Conservation (phyloP, 2,888 invertebrate genomes). For the Margaritifera margaritifera region DNA sequence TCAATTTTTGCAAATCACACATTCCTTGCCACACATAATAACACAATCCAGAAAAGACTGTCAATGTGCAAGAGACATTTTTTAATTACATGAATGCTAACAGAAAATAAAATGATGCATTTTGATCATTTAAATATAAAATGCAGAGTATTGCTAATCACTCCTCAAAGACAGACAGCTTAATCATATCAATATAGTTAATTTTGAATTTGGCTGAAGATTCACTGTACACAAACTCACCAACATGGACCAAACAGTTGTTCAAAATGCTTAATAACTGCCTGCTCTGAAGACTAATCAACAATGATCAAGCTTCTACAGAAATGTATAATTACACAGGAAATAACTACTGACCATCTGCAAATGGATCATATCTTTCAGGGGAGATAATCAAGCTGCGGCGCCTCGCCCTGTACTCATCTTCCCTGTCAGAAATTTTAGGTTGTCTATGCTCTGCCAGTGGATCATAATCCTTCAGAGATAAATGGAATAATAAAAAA, state of each 20-base stretch:
- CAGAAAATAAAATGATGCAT: too few species aligned
- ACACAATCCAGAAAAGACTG: too few species aligned
- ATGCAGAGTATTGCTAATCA: not conserved
- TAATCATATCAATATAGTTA: not conserved
- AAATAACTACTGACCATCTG: conserved; percentile 85
- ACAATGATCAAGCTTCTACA: conserved; percentile 1
- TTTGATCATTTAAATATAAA: not conserved
- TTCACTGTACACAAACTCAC: not conserved
- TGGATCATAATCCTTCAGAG: conserved; percentile 70
- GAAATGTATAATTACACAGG: not conserved
- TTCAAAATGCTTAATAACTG: not conserved
- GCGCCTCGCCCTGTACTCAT: conserved; percentile 94
- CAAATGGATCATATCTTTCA: conserved; percentile 96
- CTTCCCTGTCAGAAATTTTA: conserved; percentile 95
- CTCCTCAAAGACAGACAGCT: too few species aligned
- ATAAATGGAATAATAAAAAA: conserved; percentile 1
- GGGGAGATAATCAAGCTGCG: conserved; percentile 92
- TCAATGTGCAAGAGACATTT: too few species aligned
- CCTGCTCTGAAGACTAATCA: not conserved
- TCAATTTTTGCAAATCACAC: too few species aligned
- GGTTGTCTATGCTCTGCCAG: conserved; percentile 79
- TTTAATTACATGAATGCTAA: too few species aligned
- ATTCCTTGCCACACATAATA: too few species aligned
- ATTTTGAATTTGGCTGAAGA: not conserved
- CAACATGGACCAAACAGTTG: not conserved